Evolutionary conservation across 1,140 invertebrate species (phyloP).

Genomic region (Hyposmocoma kahamanoa): DNA sequence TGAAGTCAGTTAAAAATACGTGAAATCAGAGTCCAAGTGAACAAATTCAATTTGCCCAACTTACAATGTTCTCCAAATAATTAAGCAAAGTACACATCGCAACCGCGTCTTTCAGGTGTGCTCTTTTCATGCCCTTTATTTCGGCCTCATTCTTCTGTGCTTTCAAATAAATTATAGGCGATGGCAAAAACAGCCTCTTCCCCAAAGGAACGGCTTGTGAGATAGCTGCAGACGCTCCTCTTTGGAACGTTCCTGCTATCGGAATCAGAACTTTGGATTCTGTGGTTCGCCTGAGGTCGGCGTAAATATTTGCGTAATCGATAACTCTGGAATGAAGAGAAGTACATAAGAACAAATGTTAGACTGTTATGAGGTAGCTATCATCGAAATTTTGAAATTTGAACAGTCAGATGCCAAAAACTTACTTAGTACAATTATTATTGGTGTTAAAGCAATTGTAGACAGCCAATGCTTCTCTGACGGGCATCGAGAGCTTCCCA

Average conservation of each 20-base stretch:
- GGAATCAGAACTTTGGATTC: slow-evolving; percentile 81
- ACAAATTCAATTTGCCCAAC: too few relatives aligned
- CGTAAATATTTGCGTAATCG: slow-evolving; percentile 81
- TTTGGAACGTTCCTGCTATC: slow-evolving; percentile 79
- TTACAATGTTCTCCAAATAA: slow-evolving; percentile 81
- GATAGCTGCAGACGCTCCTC: slow-evolving; percentile 86
- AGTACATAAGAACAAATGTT: neutral
- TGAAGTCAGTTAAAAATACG: too few relatives aligned
- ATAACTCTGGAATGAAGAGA: slow-evolving; percentile 73
- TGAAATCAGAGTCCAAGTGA: too few relatives aligned
- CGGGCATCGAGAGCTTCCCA: slow-evolving; percentile 74
- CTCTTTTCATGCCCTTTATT: slow-evolving; percentile 88
- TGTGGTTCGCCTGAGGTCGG: slow-evolving; percentile 79
- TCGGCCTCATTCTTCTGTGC: slow-evolving; percentile 91
- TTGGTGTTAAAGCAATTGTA: slow-evolving; percentile 73
- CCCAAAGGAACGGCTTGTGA: slow-evolving; percentile 77
- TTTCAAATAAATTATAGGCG: slow-evolving; percentile 87
- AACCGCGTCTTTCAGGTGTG: slow-evolving; percentile 89
- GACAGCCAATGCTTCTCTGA: slow-evolving; percentile 72
- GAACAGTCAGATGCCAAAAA: too few relatives aligned
- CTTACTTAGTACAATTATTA: slow-evolving; percentile 79
- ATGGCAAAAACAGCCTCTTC: slow-evolving; percentile 76
- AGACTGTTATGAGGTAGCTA: neutral
- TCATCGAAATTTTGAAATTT: neutral
- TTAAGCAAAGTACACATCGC: slow-evolving; percentile 93